phyloP scores from a whole-genome alignment of 2,113 vertebrate genomes.

The Prietella phreatophila region DNA sequence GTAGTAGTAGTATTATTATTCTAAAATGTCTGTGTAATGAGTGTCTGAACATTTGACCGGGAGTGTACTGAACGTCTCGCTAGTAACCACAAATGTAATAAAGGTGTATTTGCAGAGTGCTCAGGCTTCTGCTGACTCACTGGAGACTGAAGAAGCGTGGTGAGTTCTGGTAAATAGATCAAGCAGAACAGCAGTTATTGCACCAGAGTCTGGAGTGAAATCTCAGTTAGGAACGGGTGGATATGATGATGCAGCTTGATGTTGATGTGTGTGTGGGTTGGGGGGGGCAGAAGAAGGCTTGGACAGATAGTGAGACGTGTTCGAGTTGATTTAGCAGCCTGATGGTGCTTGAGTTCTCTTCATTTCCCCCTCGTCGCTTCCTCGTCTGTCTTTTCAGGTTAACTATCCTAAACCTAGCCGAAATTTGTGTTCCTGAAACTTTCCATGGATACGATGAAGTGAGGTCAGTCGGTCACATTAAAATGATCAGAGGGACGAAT shows the following conservation, averaged over 20 bases:
- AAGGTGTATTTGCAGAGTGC: background rate
- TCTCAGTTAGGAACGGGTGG: background rate
- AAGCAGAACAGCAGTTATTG: background rate
- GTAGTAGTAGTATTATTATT: no score
- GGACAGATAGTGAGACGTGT: background rate
- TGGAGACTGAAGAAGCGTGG: background rate
- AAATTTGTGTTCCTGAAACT: background rate
- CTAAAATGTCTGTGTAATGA: no score
- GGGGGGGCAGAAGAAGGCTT: no score
- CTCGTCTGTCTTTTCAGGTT: background rate
- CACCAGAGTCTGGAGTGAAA: background rate
- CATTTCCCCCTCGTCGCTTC: background rate
- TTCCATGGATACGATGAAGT: background rate
- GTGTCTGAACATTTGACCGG: no score
- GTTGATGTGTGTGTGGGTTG: conserved; percentile 12
- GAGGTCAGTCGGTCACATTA: background rate
- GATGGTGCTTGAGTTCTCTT: background rate
- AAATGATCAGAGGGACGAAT: background rate
- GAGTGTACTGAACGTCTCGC: no score
- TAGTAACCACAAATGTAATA: background rate
- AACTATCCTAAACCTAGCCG: background rate
- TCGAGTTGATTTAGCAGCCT: background rate
- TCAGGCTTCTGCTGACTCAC: background rate
- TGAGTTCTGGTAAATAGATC: conserved; percentile 2
- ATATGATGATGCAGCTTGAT: background rate